Evolutionary conservation across 2,113 vertebrate species (phyloP).

Genomic region (Epinephelus moara): DNA sequence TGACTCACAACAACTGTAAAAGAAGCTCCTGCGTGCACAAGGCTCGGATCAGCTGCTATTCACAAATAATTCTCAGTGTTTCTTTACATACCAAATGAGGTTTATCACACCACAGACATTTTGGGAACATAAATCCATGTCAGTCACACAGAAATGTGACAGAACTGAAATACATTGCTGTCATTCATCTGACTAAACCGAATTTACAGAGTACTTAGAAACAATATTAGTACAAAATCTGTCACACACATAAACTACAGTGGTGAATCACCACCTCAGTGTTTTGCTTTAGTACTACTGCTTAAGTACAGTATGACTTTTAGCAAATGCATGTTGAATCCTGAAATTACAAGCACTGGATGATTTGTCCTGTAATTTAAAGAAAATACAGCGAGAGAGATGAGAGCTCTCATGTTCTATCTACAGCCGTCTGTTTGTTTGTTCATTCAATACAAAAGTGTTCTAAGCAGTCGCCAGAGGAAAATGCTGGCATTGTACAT

Average conservation of each 20-base stretch:
- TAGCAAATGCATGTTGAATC: background rate
- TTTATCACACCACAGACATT: slow-evolving; percentile 4
- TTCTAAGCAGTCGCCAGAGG: too few species aligned
- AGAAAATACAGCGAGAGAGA: background rate
- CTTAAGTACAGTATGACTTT: background rate
- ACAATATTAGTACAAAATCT: background rate
- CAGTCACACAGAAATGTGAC: background rate
- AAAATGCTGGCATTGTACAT: too few species aligned
- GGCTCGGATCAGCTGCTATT: slow-evolving; percentile 11
- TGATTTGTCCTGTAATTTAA: background rate
- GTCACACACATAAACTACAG: background rate
- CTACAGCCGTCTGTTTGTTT: background rate
- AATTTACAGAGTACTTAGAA: background rate
- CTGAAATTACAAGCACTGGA: background rate
- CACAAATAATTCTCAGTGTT: background rate
- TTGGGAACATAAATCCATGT: slow-evolving; percentile 17
- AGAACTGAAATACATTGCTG: background rate
- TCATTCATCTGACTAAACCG: background rate
- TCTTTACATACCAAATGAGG: slow-evolving; percentile 18
- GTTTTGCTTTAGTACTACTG: background rate
- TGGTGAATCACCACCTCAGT: background rate
- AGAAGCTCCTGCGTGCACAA: background rate
- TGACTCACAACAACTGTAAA: slow-evolving; percentile 1
- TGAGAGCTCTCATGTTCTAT: background rate
- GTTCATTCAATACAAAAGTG: background rate